phyloP scores from a whole-genome alignment of 2,888 invertebrate genomes.

The Protonemura montana region DNA sequence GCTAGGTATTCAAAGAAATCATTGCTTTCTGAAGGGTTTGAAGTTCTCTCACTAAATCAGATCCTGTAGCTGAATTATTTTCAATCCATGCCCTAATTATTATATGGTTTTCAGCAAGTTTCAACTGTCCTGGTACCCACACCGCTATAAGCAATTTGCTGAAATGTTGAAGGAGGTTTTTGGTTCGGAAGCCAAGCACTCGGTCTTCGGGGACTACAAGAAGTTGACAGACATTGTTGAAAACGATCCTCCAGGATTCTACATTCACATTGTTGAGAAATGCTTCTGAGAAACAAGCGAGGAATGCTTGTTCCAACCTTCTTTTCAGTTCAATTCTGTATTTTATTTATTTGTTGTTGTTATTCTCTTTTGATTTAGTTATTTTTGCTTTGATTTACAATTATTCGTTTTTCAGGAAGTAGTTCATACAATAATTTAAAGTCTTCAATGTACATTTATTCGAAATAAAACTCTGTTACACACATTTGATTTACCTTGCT shows the following conservation, averaged over 20 bases:
- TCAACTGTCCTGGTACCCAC: constrained; percentile 15
- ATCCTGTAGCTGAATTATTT: no score
- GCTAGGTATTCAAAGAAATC: background rate
- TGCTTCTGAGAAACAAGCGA: background rate
- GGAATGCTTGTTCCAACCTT: background rate
- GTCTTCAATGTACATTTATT: no score
- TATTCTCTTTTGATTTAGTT: no score
- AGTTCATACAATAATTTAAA: no score
- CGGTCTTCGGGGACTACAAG: constrained; percentile 13
- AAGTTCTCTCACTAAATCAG: no score
- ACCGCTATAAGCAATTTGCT: constrained; percentile 15
- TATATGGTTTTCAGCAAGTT: background rate
- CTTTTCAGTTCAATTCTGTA: no score
- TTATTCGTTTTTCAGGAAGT: no score
- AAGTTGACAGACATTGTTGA: background rate
- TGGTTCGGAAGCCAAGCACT: background rate
- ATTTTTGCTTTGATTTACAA: no score
- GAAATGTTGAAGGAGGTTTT: constrained; percentile 1
- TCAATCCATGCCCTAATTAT: background rate
- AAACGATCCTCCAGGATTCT: constrained; percentile 26
- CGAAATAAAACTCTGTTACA: no score
- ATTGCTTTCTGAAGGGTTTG: no score
- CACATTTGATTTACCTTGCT: no score
- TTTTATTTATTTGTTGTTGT: no score
- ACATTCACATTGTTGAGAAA: constrained; percentile 16